Conservation (phyloP, 2,888 invertebrate species). For the Dusona sp. region DNA sequence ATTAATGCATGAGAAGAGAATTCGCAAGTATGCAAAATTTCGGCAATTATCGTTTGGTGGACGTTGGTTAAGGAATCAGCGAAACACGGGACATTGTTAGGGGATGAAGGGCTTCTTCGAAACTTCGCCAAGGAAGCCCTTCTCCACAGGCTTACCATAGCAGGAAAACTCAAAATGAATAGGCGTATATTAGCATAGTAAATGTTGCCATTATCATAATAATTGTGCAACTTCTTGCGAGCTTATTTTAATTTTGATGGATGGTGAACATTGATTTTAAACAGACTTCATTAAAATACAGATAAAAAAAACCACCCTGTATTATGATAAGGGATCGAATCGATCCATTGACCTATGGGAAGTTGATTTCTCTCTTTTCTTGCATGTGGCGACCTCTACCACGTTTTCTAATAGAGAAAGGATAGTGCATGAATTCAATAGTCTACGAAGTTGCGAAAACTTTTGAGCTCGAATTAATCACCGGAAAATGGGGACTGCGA, state of each 20-base stretch:
- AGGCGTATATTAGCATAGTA: conserved; percentile 81
- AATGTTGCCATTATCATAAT: conserved; percentile 82
- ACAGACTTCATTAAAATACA: not conserved
- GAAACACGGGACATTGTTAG: conserved; percentile 34
- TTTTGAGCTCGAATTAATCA: conserved; percentile 83
- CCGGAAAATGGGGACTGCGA: conserved; percentile 81
- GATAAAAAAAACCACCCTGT: not conserved
- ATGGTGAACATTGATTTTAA: not conserved
- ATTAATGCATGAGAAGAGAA: conserved; percentile 43
- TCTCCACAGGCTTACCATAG: conserved; percentile 57
- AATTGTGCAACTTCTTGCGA: conserved; percentile 82
- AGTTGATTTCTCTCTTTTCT: not conserved
- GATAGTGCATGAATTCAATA: conserved; percentile 74
- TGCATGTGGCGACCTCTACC: conserved; percentile 1
- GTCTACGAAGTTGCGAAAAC: conserved; percentile 82
- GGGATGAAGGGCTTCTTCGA: conserved; percentile 72
- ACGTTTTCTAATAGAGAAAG: conserved; percentile 3
- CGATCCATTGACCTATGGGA: not conserved
- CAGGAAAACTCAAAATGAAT: conserved; percentile 76
- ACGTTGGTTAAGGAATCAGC: conserved; percentile 40
- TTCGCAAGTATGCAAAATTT: conserved; percentile 48
- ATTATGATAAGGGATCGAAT: not conserved
- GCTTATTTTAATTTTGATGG: conserved; percentile 77
- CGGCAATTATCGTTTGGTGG: conserved; percentile 59
- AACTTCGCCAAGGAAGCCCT: conserved; percentile 77